Evolutionary conservation across 2,888 invertebrate species (phyloP).

Genomic region (Polyommatus iphigenia): DNA sequence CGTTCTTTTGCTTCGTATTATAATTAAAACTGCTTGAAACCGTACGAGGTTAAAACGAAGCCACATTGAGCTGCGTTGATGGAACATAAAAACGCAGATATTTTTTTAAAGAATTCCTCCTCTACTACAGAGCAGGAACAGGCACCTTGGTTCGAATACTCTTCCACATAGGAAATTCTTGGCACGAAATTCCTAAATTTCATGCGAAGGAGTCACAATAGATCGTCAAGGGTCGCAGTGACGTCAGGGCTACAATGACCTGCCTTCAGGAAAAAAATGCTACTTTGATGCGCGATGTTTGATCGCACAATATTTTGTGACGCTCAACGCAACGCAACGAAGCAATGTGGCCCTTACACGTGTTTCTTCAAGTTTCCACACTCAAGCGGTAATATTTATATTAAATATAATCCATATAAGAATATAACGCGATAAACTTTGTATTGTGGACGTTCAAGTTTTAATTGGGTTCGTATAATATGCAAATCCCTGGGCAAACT

Average conservation of each 20-base stretch:
- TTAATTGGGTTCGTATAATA: conserved; percentile 41
- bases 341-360: neutral
- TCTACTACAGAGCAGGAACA: too few relatives aligned
- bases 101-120: neutral
- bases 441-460: conserved; percentile 38
- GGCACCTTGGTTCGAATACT: too few relatives aligned
- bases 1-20: conserved; percentile 7
- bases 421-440: conserved; percentile 37
- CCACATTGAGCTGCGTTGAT: neutral
- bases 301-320: too few relatives aligned
- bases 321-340: neutral
- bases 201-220: too few relatives aligned
- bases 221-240: too few relatives aligned
- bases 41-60: neutral
- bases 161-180: too few relatives aligned
- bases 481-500: conserved; percentile 36
- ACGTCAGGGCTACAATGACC: too few relatives aligned
- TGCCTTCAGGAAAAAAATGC: too few relatives aligned
- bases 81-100: neutral
- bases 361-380: neutral
- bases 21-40: conserved; percentile 11
- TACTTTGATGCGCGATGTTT: too few relatives aligned
- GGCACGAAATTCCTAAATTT: too few relatives aligned
- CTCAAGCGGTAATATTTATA: conserved; percentile 4
- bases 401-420: conserved; percentile 17